These are phyloP conservation scores for Capromys pilorides DNA, from an alignment of 2,797 vertebrate genomes.

Conservation along the genomic window DNA sequence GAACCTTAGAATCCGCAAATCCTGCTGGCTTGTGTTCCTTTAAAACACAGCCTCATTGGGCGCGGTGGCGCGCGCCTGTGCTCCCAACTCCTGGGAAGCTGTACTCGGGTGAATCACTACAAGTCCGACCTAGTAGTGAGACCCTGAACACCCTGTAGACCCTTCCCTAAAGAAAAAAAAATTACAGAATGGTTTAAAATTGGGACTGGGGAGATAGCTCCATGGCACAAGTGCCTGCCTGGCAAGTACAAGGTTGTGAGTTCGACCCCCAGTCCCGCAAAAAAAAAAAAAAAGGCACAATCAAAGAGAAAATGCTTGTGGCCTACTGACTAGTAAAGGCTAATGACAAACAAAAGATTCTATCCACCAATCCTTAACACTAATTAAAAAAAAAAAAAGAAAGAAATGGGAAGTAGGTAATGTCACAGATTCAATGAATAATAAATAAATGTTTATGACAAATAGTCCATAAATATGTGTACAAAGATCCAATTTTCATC, in stretches of 20 bases:
- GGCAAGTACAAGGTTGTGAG: no score
- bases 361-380: constrained; percentile 23
- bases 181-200: no score
- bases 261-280: no score
- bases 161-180: no score
- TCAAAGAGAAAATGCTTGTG: neutral
- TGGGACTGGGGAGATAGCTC: no score
- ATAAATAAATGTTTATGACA: neutral
- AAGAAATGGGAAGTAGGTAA: neutral
- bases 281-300: no score
- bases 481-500: constrained; percentile 32
- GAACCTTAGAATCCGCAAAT: neutral
- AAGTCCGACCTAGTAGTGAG: no score
- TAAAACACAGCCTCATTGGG: neutral
- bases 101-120: no score
- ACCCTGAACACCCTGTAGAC: no score
- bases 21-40: neutral
- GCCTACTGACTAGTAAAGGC: neutral
- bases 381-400: neutral
- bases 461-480: constrained; percentile 21
- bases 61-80: no score
- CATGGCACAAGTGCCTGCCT: no score
- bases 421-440: neutral
- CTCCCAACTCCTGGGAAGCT: no score
- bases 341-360: constrained; percentile 8